A percentile compares a stretch with the other conserved stretches of the same genome.
Evolutionary conservation across 2,888 invertebrate genomes (phyloP).

Genomic region (Euphydryas editha): DNA sequence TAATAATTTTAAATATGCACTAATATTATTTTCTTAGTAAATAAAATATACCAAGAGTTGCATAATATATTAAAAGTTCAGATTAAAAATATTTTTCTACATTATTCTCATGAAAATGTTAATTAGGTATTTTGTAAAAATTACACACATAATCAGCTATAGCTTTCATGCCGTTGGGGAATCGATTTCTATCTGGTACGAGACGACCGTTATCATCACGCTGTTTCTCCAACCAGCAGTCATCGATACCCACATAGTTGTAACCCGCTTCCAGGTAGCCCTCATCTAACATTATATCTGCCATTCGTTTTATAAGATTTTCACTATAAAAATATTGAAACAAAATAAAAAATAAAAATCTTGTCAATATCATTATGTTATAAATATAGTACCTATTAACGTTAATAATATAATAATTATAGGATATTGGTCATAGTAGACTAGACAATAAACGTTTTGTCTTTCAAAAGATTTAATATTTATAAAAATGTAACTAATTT

Average conservation of each 20-base stretch:
- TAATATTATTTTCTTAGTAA: no score
- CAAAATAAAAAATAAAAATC: background rate
- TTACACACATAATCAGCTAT: conserved; percentile 88
- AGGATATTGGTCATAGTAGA: no score
- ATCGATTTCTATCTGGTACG: conserved; percentile 86
- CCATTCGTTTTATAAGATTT: conserved; percentile 83
- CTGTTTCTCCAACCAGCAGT: conserved; percentile 89
- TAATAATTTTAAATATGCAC: background rate
- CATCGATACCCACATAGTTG: conserved; percentile 88
- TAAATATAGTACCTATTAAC: no score
- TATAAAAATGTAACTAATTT: no score
- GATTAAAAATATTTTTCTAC: no score
- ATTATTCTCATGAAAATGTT: no score
- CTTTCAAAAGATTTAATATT: no score
- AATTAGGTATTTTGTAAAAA: background rate
- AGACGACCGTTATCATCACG: conserved; percentile 85
- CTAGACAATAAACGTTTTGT: no score
- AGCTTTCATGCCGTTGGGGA: conserved; percentile 88
- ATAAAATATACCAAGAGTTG: no score
- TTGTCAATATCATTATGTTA: no score
- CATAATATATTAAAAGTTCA: no score
- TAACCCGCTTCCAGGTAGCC: conserved; percentile 89
- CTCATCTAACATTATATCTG: conserved; percentile 85
- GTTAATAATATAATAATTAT: no score
- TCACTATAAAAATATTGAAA: conserved; percentile 76